These are phyloP conservation scores for Apocrypta bakeri DNA, from an alignment of 1,140 invertebrate species.

Conservation along the genomic window DNA sequence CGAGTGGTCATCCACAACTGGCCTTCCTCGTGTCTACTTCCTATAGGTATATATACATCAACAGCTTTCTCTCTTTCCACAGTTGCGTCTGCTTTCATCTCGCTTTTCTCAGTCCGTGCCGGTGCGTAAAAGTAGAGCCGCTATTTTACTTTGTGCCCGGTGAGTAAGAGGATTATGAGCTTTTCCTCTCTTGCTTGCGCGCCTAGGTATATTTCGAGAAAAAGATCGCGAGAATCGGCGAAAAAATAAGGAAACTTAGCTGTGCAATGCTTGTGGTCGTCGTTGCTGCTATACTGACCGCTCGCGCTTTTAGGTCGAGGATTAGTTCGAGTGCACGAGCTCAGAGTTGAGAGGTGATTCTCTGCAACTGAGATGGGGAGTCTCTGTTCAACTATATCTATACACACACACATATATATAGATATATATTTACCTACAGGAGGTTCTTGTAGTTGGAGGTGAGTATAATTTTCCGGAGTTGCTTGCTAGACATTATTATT, in stretches of 20 bases:
- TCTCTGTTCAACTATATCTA: too few species aligned
- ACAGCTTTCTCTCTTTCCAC: neutral
- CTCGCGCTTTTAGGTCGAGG: neutral
- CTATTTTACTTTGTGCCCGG: constrained; percentile 71
- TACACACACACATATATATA: too few species aligned
- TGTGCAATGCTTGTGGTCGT: neutral
- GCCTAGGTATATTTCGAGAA: neutral
- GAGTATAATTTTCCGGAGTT: too few species aligned
- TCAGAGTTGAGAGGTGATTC: neutral
- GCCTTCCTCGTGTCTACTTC: neutral
- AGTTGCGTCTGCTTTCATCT: constrained; percentile 15
- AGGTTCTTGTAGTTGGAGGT: too few species aligned
- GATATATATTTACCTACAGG: too few species aligned
- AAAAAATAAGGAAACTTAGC: constrained; percentile 41
- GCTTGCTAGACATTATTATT: too few species aligned
- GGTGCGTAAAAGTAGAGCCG: constrained; percentile 65
- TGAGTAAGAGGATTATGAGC: constrained; percentile 70
- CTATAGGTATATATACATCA: neutral
- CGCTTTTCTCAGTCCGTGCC: constrained; percentile 47
- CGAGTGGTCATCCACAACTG: constrained; percentile 10
- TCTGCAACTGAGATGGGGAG: neutral
- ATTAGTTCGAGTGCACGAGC: neutral
- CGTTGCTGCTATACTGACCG: neutral
- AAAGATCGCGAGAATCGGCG: constrained; percentile 22
- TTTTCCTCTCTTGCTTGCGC: constrained; percentile 48